Evolutionary conservation across 2,888 invertebrate genomes (phyloP), one percentile per base, ranked within the genome.

Genomic region (Athrips mouffetella): DNA sequence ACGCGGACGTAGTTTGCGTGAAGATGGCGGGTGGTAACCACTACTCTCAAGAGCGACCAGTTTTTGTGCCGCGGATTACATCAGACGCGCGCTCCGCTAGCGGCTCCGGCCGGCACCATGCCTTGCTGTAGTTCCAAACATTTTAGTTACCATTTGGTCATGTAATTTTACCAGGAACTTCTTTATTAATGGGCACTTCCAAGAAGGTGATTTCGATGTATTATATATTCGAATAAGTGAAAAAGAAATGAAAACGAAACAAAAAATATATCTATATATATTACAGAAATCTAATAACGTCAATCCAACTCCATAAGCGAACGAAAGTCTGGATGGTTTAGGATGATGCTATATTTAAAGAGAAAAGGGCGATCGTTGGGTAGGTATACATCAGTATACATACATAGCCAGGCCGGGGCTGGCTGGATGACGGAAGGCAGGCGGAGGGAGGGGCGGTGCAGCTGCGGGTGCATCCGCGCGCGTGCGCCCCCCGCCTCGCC

Each of bases 401-500:
- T 58, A 59, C 51, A 57, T 54, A 63, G 63, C 56, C 60, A 57
- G 64, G 63, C 27, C 4, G 59, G 60, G n/a, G 53, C 59, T 58
- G 59, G 60, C 59, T 62, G 54, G 65, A 63, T 68, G 77, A 72
- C 76, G 76, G 76, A 73, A 76, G 76, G 72, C n/a, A n/a, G n/a
- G 59, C 59, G 70, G 71, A 49, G 62, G 48, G 76, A 67, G 77
- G 83, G 79, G 82, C 76, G 81, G 79, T 82, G 84, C 85, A 85
- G 84, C 81, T 83, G 82, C 73, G 74, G 76, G 76, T 82, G 82
- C 82, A 82, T 79, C 79, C 67, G 75, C 68, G 42, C 56, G 62
- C 50, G 59, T 56, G 50, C 53, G 56, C 67, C 63, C 50, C 58
- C 58, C 60, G 53, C 52, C 50, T 58, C 53, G 47, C 52, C 52